Evolutionary conservation across 1,140 invertebrate genomes (phyloP).

Genomic region (Solenopsis invicta): DNA sequence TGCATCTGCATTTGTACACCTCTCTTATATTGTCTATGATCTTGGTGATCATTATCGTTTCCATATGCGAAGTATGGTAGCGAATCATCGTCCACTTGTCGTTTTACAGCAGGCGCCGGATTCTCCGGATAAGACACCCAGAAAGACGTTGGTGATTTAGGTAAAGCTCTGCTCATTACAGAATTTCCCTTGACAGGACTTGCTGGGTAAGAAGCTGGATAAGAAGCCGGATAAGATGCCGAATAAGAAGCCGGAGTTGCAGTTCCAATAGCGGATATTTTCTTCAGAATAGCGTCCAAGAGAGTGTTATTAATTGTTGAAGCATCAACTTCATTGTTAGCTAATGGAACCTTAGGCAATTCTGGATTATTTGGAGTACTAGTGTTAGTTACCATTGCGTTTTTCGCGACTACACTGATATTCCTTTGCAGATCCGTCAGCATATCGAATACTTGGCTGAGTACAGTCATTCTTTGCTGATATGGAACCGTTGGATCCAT

Average conservation of each 20-base stretch:
- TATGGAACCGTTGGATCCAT: slow-evolving; percentile 79
- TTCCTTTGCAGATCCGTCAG: slow-evolving; percentile 82
- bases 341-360: not conserved
- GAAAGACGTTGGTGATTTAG: slow-evolving; percentile 73
- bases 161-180: slow-evolving; percentile 59
- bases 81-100: slow-evolving; percentile 70
- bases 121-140: slow-evolving; percentile 77
- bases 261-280: slow-evolving; percentile 62
- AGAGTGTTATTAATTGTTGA: slow-evolving; percentile 76
- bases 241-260: slow-evolving; percentile 40
- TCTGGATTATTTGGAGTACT: not conserved
- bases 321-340: not conserved
- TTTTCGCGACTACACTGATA: slow-evolving; percentile 78
- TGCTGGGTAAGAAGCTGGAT: slow-evolving; percentile 27
- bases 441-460: slow-evolving; percentile 85
- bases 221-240: slow-evolving; percentile 10
- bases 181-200: slow-evolving; percentile 25
- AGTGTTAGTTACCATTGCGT: slow-evolving; percentile 71
- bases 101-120: slow-evolving; percentile 65
- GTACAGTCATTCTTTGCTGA: slow-evolving; percentile 81
- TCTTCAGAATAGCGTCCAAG: slow-evolving; percentile 79
- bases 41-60: slow-evolving; percentile 45
- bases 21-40: slow-evolving; percentile 69
- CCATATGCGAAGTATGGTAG: slow-evolving; percentile 45
- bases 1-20: slow-evolving; percentile 84